These are phyloP conservation scores for Orthosia incerta DNA, from an alignment of 2,888 invertebrate genomes.

Conservation along the genomic window DNA sequence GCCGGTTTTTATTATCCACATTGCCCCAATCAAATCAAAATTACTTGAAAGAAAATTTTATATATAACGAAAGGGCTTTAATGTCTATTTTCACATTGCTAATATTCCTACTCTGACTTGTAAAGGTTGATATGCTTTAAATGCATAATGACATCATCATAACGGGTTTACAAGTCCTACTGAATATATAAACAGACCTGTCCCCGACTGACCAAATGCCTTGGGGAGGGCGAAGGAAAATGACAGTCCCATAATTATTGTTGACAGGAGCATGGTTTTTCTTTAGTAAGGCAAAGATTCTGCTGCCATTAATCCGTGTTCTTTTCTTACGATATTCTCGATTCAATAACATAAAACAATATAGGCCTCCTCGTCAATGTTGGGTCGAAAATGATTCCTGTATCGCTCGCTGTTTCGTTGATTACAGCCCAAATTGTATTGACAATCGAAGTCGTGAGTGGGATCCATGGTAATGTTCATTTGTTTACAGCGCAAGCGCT, in stretches of 20 bases:
- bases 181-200: slow-evolving; percentile 19
- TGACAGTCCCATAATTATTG: slow-evolving; percentile 46
- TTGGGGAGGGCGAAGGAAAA: slow-evolving; percentile 24
- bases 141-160: slow-evolving; percentile 24
- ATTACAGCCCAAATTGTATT: slow-evolving; percentile 45
- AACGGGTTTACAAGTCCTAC: slow-evolving; percentile 24
- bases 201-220: slow-evolving; percentile 11
- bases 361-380: neutral
- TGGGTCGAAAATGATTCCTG: neutral
- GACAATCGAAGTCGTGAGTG: slow-evolving; percentile 45
- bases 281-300: neutral
- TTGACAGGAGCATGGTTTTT: slow-evolving; percentile 21
- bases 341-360: neutral
- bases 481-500: slow-evolving; percentile 50
- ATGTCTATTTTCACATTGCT: neutral
- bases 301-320: neutral
- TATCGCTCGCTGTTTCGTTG: neutral
- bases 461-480: slow-evolving; percentile 47
- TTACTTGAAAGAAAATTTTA: neutral
- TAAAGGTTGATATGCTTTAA: neutral
- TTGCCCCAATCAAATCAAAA: neutral
- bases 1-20: too few relatives aligned
- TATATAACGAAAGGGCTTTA: neutral
- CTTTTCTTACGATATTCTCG: slow-evolving; percentile 1
- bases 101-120: neutral